Conservation (phyloP, 2,797 vertebrate genomes). For the Leptodactylus fallax region DNA sequence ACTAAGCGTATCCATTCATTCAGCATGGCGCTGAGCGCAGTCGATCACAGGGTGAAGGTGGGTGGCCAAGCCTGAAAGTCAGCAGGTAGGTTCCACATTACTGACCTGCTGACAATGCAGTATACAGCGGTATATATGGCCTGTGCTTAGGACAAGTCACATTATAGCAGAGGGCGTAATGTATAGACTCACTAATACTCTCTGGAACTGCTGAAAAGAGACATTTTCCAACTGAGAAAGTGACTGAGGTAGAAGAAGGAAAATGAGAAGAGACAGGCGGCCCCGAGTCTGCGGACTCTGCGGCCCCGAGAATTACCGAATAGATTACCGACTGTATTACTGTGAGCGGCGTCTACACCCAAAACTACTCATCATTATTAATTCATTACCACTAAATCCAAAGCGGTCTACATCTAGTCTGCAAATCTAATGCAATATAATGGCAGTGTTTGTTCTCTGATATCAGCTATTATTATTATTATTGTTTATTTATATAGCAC, state of each 20-base stretch:
- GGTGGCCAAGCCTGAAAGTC: conserved; percentile 54
- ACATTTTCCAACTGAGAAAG: conserved; percentile 22
- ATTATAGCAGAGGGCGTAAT: neutral
- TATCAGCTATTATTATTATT: too few species aligned
- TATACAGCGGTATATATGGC: neutral
- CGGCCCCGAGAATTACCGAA: too few species aligned
- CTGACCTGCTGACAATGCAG: conserved; percentile 17
- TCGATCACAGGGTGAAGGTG: conserved; percentile 13
- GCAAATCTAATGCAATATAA: neutral
- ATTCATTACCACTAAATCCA: neutral
- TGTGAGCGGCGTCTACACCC: neutral
- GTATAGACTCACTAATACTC: conserved; percentile 14
- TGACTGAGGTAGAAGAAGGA: neutral
- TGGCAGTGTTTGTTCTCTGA: neutral
- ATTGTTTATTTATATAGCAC: too few species aligned
- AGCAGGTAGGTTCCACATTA: neutral
- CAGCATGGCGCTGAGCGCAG: too few species aligned
- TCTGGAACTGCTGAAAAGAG: conserved; percentile 11
- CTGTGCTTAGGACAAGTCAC: neutral
- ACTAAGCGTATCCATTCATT: too few species aligned
- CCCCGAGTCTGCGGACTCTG: too few species aligned
- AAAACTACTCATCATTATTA: neutral
- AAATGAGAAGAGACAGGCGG: neutral
- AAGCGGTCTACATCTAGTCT: neutral
- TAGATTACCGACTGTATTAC: neutral